phyloP scores from a whole-genome alignment of 1,140 invertebrate genomes.

The Tetranychus urticae region DNA sequence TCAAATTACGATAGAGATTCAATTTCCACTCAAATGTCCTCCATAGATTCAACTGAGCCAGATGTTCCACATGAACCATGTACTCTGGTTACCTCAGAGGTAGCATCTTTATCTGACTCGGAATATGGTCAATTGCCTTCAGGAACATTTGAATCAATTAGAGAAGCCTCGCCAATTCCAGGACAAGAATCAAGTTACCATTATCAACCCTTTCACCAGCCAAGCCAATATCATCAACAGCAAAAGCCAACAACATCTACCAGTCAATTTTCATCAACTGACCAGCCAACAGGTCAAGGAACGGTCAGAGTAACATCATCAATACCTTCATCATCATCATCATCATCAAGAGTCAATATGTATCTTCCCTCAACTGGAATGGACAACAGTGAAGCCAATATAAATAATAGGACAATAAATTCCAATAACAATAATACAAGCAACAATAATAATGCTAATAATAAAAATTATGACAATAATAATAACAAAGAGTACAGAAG shows the following conservation, averaged over 20 bases:
- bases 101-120: conserved; percentile 7
- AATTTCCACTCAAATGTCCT: conserved; percentile 1
- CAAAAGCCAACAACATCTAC: neutral
- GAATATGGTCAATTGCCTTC: neutral
- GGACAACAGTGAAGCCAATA: neutral
- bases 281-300: neutral
- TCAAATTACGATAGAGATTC: neutral
- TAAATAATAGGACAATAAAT: neutral
- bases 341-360: neutral
- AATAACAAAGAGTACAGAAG: neutral
- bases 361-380: neutral
- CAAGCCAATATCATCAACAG: neutral
- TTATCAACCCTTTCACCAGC: neutral
- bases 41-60: conserved; percentile 4
- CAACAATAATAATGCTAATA: neutral
- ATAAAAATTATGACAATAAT: neutral
- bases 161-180: too few species aligned
- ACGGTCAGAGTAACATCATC: neutral
- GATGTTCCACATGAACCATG: conserved; percentile 3
- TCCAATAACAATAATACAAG: neutral
- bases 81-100: conserved; percentile 6
- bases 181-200: neutral
- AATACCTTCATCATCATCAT: neutral
- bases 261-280: neutral
- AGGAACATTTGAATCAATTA: neutral